These are phyloP conservation scores for Harpagoxenus sublaevis DNA, from an alignment of 2,888 invertebrate genomes.

Conservation along the genomic window DNA sequence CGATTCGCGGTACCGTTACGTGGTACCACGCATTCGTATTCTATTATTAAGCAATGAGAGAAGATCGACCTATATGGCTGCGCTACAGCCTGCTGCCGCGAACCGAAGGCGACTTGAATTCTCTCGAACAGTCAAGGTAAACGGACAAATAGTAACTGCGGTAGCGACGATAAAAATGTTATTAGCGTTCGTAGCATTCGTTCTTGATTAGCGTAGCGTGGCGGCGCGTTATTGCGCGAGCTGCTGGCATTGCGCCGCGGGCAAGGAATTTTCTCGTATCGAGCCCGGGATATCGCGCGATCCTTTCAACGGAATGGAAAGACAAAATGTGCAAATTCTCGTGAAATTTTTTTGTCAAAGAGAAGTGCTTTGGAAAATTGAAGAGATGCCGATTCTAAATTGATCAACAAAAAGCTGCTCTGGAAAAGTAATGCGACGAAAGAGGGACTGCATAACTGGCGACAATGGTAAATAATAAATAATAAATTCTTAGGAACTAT, in stretches of 20 bases:
- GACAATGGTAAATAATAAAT: not conserved
- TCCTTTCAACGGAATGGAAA: not conserved
- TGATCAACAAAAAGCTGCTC: not conserved
- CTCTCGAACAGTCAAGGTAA: conserved; percentile 31
- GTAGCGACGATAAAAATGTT: conserved; percentile 43
- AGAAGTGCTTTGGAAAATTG: not conserved
- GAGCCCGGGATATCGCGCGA: not conserved
- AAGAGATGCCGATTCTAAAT: not conserved
- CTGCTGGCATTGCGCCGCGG: not conserved
- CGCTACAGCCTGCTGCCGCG: not conserved
- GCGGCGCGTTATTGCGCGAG: conserved; percentile 1
- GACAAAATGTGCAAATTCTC: not conserved
- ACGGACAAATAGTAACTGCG: conserved; percentile 15
- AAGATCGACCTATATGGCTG: not conserved
- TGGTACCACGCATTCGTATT: not conserved
- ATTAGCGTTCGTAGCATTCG: conserved; percentile 27
- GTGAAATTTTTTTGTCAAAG: not conserved
- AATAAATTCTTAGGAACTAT: not conserved
- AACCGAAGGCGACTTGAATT: conserved; percentile 28
- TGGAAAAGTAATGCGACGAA: not conserved
- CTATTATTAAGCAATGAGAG: conserved; percentile 16
- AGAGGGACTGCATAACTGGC: not conserved
- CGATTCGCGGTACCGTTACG: conserved; percentile 10
- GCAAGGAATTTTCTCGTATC: conserved; percentile 19
- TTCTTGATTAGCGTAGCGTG: conserved; percentile 37